These are phyloP conservation scores for Coleophora deauratella DNA, from an alignment of 2,888 invertebrate species.

Conservation along the genomic window DNA sequence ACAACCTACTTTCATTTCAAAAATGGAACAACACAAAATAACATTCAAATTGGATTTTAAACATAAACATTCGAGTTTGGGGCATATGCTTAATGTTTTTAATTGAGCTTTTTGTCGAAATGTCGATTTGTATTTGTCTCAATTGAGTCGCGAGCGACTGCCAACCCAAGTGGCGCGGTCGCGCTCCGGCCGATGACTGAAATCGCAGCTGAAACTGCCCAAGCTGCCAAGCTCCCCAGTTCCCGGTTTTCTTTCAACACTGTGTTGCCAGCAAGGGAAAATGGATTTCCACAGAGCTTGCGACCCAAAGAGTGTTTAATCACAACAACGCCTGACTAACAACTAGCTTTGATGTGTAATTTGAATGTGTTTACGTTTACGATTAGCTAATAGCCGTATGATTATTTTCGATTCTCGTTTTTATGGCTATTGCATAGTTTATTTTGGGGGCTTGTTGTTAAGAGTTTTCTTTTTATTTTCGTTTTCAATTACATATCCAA, in stretches of 20 bases:
- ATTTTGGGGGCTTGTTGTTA: too few species aligned
- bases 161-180: slow-evolving; percentile 19
- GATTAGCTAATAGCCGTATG: neutral
- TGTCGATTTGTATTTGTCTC: slow-evolving; percentile 18
- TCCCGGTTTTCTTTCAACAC: slow-evolving; percentile 40
- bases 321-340: neutral
- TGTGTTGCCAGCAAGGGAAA: slow-evolving; percentile 38
- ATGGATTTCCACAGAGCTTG: slow-evolving; percentile 20
- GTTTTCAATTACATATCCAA: too few species aligned
- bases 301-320: neutral
- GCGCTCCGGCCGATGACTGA: slow-evolving; percentile 56
- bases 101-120: slow-evolving; percentile 25
- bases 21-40: slow-evolving; percentile 14
- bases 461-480: too few species aligned
- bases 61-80: slow-evolving; percentile 2
- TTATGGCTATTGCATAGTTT: too few species aligned
- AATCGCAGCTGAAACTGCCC: slow-evolving; percentile 9
- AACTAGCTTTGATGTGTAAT: slow-evolving; percentile 1
- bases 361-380: neutral
- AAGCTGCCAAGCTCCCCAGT: slow-evolving; percentile 28
- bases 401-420: too few species aligned
- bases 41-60: neutral
- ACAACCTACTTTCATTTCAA: slow-evolving; percentile 32
- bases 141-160: slow-evolving; percentile 9
- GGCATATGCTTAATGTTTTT: slow-evolving; percentile 13